Evolutionary conservation across 1,140 invertebrate genomes (phyloP), one percentile per base, ranked within the genome.

Genomic region (Drosophila bocki): DNA sequence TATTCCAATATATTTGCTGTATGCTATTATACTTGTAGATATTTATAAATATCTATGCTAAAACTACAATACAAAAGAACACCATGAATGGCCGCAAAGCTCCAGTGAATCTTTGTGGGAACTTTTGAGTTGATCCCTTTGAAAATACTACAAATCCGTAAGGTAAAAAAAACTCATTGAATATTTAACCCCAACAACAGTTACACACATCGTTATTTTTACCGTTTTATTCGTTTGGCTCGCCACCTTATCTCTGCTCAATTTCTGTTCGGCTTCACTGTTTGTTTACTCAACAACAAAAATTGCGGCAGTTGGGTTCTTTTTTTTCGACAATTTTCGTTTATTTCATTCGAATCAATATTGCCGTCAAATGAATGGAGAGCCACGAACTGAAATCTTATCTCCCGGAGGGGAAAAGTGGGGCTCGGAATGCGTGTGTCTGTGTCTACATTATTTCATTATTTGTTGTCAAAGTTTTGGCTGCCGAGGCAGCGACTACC

Each of bases 391-490:
- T 53, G 59, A 44, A 76, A 76, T 76, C 74, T 76, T 76, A 76
- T 76, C 74, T 76, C 15, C 33, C 62, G 35, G n/a, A 22, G 70
- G 68, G 61, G 42, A 53, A 60, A 47, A 35, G 60, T 75, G 71
- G 61, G 60, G 60, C 48, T 47, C 47, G 68, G 57, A 47, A 39
- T 75, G 69, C 44, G 19, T 60, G 72, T 75, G 82, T 78, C 78
- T 85, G 82, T 85, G 77, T 70, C 63, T 86, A 90, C 84, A 88
- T 90, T 84, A 88, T 90, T 90, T 88, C 84, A 88, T 88, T 88
- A 90, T 88, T 87, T 86, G 82, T 82, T 87, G 82, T 86, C 83
- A 86, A 76, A 82, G 70, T 79, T 78, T 75, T 45, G 83, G 80
- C 83, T 87, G 80, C 80, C 84, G 80, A 50, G 75, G 75, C 56